Percentiles rank a stretch among this genome's conserved stretches.
Conservation (phyloP, 30 jellyfish, hydroid and myxozoan genomes). For the Turritopsis rubra region DNA sequence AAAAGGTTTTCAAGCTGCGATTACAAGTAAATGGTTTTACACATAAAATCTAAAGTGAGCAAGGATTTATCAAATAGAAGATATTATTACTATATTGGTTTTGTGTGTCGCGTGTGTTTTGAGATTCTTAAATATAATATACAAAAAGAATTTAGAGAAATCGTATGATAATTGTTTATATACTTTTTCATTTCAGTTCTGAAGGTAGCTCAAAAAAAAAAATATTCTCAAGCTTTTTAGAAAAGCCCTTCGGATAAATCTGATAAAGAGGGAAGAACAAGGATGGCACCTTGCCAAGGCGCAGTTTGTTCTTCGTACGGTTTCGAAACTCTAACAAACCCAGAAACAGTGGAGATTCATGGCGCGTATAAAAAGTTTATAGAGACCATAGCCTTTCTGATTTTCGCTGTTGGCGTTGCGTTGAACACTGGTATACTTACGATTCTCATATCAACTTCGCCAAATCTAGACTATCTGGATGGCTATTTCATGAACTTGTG, state of each 20-base stretch:
- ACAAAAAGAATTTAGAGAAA: no score
- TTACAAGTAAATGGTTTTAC: not conserved
- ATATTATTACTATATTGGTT: no score
- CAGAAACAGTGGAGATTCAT: not conserved
- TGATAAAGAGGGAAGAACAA: not conserved
- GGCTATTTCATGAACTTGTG: slow-evolving; percentile 5
- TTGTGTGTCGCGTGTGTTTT: no score
- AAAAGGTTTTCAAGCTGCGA: not conserved
- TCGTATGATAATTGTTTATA: no score
- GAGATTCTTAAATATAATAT: no score
- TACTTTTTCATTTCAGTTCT: no score
- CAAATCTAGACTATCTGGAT: slow-evolving; percentile 7
- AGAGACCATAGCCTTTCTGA: slow-evolving; percentile 6
- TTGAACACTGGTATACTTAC: slow-evolving; percentile 27
- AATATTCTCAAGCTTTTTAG: not conserved
- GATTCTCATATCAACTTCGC: not conserved
- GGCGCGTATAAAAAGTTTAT: slow-evolving; percentile 12
- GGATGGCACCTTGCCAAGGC: slow-evolving; percentile 12
- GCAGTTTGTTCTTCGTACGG: not conserved
- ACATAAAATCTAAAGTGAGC: not conserved
- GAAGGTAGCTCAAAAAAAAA: not conserved
- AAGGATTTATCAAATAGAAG: not conserved
- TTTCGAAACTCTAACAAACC: slow-evolving; percentile 7
- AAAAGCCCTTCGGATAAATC: no score
- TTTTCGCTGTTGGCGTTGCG: slow-evolving; percentile 21